A percentile compares a stretch with the other conserved stretches of the same genome.
Evolutionary conservation across 2,797 vertebrate genomes (phyloP).

Genomic region (Gephyroberyx darwinii): DNA sequence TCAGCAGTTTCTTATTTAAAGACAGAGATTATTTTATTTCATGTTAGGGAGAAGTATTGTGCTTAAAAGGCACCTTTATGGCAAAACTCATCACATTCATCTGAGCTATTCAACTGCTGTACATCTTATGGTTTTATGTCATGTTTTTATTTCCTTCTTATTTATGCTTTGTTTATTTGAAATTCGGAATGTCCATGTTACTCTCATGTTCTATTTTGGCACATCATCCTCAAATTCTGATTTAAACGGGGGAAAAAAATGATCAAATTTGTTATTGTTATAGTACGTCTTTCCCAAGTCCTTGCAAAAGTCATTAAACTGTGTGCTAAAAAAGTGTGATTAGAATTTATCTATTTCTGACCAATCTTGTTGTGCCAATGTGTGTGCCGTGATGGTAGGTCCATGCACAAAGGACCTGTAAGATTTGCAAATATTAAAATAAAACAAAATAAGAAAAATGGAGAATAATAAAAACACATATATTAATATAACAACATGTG

Average conservation of each 20-base stretch:
- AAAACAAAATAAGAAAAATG: conserved; percentile 72
- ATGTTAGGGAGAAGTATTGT: conserved; percentile 69
- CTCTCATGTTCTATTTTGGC: conserved; percentile 70
- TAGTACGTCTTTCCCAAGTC: conserved; percentile 71
- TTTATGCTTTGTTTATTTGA: conserved; percentile 77
- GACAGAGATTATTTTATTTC: conserved; percentile 83
- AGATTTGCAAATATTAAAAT: conserved; percentile 75
- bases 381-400: conserved; percentile 78
- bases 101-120: conserved; percentile 77
- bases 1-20: conserved; percentile 84
- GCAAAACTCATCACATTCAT: conserved; percentile 71
- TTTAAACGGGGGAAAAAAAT: conserved; percentile 53
- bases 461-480: conserved; percentile 79
- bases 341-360: conserved; percentile 76
- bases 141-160: conserved; percentile 67
- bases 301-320: conserved; percentile 74
- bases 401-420: conserved; percentile 72
- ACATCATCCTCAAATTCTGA: conserved; percentile 65
- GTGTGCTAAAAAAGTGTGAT: conserved; percentile 77
- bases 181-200: conserved; percentile 69
- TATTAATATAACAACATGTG: conserved; percentile 75
- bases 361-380: conserved; percentile 78
- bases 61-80: conserved; percentile 69
- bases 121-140: conserved; percentile 69
- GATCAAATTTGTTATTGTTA: conserved; percentile 66